phyloP scores from a whole-genome alignment of 2,797 vertebrate species.

The Spea hammondii region DNA sequence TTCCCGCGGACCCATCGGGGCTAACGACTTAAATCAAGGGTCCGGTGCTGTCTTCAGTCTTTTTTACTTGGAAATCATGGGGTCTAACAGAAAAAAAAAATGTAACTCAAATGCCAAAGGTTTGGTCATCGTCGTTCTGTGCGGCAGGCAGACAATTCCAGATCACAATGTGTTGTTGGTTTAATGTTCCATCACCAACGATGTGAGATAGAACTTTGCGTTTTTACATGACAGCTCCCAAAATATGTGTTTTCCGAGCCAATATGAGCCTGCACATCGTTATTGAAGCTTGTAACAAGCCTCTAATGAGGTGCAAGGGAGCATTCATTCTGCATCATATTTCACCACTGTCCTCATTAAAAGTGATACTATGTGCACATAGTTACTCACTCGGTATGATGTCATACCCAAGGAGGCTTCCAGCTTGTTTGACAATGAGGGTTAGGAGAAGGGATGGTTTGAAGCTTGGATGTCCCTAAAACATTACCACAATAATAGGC shows the following conservation, averaged over 20 bases:
- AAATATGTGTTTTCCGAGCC: neutral
- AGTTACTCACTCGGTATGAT: too few species aligned
- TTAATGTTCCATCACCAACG: constrained; percentile 10
- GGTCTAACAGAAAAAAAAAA: constrained; percentile 4
- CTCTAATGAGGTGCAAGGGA: too few species aligned
- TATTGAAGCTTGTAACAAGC: neutral
- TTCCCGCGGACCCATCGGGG: too few species aligned
- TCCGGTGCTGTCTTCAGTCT: neutral
- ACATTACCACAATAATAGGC: too few species aligned
- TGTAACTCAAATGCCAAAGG: neutral
- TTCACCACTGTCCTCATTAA: too few species aligned
- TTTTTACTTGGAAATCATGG: constrained; percentile 4
- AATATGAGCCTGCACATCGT: neutral
- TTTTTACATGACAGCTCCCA: neutral
- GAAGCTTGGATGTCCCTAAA: too few species aligned
- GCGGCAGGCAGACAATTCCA: neutral
- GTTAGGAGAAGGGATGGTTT: too few species aligned
- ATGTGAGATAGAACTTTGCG: constrained; percentile 10
- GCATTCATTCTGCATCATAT: too few species aligned
- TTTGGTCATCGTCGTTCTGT: neutral
- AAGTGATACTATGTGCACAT: too few species aligned
- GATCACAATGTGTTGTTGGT: neutral
- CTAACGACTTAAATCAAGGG: neutral
- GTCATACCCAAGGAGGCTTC: too few species aligned
- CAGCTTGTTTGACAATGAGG: too few species aligned